Evolutionary conservation across 2,888 invertebrate species (phyloP), one percentile per base, ranked within the genome.

Genomic region (Pinctada fucata): DNA sequence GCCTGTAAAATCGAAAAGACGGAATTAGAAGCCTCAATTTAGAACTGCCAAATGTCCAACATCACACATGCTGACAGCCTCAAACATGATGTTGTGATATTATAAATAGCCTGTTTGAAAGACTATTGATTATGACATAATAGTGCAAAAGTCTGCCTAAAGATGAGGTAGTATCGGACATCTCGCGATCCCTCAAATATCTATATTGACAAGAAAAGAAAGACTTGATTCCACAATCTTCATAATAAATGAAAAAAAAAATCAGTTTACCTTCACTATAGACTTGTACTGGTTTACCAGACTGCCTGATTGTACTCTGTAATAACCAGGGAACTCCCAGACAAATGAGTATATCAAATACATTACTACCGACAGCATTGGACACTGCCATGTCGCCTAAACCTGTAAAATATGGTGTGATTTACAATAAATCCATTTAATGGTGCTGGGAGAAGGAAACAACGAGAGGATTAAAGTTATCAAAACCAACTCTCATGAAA

Each of bases 301-400:
- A 80, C 45, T 85, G 82, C 4, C 85, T 83, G 47, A 88, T 64
- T 6, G 84, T 78, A 5, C 89, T 88, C 79, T 90, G 86, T 16
- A 92, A 76, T 49, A 91, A 82, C 92, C 92, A 92, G 2, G 92
- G 92, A 10, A 92, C 79, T 2, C 92, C 92, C 51, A 92, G 88
- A 78, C 92, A 92, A 51, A 92, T 84, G 13, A 92, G 87, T 66
- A 92, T 92, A 83, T 92, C 92, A 87, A 92, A 92, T 8, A 92
- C 90, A 82, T 92, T 92, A 84, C 91, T 91, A 47, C 92, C 92
- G 0, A 92, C 88, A 63, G 92, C 92, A 82, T 92, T 92, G 3
- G 91, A 91, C 52, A 92, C 89, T 3, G 91, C 92, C 91, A 92
- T 92, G 79, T 92, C 92, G 49, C 91, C 92, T 45, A 87, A 84